Conservation (phyloP, 2,888 invertebrate genomes). For the Chloromyia formosa region DNA sequence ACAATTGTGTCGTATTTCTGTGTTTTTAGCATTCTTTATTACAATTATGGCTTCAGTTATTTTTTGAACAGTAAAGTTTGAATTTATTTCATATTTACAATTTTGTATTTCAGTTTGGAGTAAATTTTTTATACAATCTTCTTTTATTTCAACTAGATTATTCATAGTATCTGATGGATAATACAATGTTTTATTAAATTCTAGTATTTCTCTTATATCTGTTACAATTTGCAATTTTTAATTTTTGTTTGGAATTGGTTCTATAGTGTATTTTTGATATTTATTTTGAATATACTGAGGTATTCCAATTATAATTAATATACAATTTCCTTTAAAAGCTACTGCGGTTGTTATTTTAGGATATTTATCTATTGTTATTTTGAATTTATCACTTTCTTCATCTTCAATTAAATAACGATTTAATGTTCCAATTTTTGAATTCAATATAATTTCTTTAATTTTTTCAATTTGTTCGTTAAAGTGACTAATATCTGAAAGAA, state of each 20-base stretch:
- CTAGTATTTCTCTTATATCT: background rate
- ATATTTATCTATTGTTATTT: too few species aligned
- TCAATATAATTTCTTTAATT: background rate
- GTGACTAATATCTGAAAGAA: conserved; percentile 5
- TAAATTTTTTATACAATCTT: conserved; percentile 2
- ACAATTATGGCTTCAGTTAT: conserved; percentile 6
- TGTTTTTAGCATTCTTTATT: conserved; percentile 6
- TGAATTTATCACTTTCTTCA: too few species aligned
- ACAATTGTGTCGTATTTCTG: background rate
- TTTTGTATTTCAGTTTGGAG: conserved; percentile 1
- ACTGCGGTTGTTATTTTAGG: too few species aligned
- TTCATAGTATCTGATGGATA: conserved; percentile 1
- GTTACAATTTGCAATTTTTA: too few species aligned
- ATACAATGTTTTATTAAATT: conserved; percentile 1
- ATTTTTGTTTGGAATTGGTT: background rate
- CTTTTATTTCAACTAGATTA: conserved; percentile 9
- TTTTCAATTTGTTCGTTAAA: conserved; percentile 15
- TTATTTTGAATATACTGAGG: background rate
- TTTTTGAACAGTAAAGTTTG: background rate
- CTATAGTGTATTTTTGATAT: conserved; percentile 1
- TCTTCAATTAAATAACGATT: conserved; percentile 9
- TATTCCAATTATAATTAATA: conserved; percentile 4
- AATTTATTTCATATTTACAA: conserved; percentile 12
- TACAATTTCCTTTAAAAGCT: background rate
- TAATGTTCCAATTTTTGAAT: conserved; percentile 1